phyloP scores from a whole-genome alignment of 2,888 invertebrate species.

The Agapostemon virescens region DNA sequence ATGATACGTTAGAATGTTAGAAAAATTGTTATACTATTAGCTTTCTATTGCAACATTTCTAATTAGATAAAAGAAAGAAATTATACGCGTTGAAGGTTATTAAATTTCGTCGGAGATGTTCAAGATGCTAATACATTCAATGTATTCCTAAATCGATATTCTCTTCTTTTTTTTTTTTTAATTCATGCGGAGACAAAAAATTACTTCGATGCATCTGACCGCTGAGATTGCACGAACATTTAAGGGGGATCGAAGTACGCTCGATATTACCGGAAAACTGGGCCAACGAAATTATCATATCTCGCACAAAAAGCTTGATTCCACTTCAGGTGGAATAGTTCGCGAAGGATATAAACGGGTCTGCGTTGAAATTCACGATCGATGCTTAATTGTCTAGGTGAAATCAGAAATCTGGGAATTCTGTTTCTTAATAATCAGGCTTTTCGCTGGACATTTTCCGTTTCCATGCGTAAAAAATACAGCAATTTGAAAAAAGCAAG shows the following conservation, averaged over 20 bases:
- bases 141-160: background rate
- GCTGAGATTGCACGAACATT: constrained; percentile 43
- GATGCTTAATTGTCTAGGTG: constrained; percentile 29
- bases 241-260: constrained; percentile 22
- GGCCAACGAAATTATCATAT: constrained; percentile 46
- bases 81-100: background rate
- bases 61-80: background rate
- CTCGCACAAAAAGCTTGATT: constrained; percentile 15
- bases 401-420: background rate
- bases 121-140: background rate
- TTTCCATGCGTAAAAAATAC: too few species aligned
- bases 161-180: background rate
- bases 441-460: too few species aligned
- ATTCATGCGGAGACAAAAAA: background rate
- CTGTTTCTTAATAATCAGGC: too few species aligned
- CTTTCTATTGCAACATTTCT: too few species aligned
- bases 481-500: too few species aligned
- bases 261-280: constrained; percentile 28
- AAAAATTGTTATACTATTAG: too few species aligned
- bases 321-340: background rate
- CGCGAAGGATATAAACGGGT: constrained; percentile 9
- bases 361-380: constrained; percentile 21
- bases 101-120: background rate
- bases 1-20: too few species aligned
- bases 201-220: constrained; percentile 36